Evolutionary conservation across 2,113 vertebrate species (phyloP), one percentile per base, ranked within the genome.

Genomic region (Misgurnus anguillicaudatus): DNA sequence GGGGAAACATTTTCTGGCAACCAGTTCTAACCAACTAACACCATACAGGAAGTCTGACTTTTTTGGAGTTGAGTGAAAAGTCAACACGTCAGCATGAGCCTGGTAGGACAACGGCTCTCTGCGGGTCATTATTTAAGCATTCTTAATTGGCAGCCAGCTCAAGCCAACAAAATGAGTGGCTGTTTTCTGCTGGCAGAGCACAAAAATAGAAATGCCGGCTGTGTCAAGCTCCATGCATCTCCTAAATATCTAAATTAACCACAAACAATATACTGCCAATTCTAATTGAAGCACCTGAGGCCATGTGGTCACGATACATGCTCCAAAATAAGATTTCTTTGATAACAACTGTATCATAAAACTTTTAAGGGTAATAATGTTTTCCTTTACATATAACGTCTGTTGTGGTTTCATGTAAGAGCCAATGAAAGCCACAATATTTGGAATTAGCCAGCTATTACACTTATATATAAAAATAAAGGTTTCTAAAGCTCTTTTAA

Each of bases 71-170:
- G 45, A 64, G 63, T 73, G 71, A 80, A 76, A 68, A 81, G 66
- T 17, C 58, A 69, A 16, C 36, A 39, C 55, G 57, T 79, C 84
- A 79, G 84, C 84, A 77, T 17, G 58, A 62, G 24, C 65, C 51
- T 61, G 70, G 11, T 65, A 75, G 71, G 70, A 78, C 78, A 70
- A 66, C 48, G 19, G 67, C 61, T 65, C 62, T 53, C 48, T 57
- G 65, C 66, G 38, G 76, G 81, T 83, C 79, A 77, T 83, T 81
- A 83, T 79, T 82, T 84, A 75, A 77, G 62, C 79, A 47, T 76
- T 77, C 58, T 79, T 73, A 85, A 84, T 77, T 77, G 84, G 77
- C 63, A 48, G 64, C 58, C 24, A 77, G 67, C 55, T 51, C 36
- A 41, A 60, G 51, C n/a, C 11, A 47, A 61, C 48, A 73, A 60